Conservation (phyloP, 1,140 invertebrate genomes). For the Calliphora vicina region DNA sequence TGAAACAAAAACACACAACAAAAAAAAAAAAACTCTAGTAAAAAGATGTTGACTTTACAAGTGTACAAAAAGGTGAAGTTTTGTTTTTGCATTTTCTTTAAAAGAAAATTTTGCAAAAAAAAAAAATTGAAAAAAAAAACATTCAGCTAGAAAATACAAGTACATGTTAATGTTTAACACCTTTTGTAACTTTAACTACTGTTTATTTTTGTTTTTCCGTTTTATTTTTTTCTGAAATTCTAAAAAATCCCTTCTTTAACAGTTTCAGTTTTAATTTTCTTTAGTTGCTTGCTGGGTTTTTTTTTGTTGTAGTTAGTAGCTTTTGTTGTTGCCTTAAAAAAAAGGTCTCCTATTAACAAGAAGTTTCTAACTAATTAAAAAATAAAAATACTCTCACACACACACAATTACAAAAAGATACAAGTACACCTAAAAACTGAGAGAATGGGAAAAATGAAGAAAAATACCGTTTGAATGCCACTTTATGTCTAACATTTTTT, state of each 20-base stretch:
- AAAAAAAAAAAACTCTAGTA: neutral
- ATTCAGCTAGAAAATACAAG: neutral
- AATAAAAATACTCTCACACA: conserved; percentile 16
- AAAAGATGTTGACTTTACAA: conserved; percentile 10
- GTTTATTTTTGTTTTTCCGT: conserved; percentile 5
- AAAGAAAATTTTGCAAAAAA: neutral
- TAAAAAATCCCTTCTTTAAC: conserved; percentile 10
- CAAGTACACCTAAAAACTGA: neutral
- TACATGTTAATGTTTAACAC: conserved; percentile 31
- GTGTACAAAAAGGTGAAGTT: neutral
- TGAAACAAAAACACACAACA: neutral
- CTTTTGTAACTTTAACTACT: conserved; percentile 14
- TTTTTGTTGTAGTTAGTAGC: too few species aligned
- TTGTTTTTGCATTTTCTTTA: neutral
- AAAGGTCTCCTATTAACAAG: conserved; percentile 21
- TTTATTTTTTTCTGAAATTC: neutral
- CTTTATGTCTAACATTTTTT: conserved; percentile 17
- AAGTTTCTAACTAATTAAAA: conserved; percentile 35
- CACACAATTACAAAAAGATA: too few species aligned
- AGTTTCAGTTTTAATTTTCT: conserved; percentile 1
- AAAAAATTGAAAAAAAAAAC: neutral
- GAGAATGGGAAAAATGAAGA: neutral
- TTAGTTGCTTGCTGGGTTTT: neutral
- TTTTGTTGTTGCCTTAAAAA: neutral
- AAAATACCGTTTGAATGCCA: neutral